Evolutionary conservation across 2,113 vertebrate species (phyloP), one percentile per base, ranked within the genome.

Genomic region (Rhinolophus ferrumequinum): DNA sequence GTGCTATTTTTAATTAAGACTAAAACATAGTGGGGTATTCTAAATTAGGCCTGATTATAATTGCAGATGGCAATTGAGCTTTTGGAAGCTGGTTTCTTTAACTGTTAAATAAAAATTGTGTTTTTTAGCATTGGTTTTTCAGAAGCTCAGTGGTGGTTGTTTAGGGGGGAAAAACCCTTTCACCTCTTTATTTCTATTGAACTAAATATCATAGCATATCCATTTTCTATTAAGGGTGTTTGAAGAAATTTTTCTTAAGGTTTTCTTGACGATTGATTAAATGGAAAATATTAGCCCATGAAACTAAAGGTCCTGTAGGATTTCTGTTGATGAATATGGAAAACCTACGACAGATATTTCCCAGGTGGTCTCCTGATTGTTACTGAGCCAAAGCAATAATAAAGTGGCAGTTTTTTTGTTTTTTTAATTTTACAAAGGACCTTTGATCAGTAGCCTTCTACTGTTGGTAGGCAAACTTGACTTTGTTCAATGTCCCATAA

Each of bases 1-100:
- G 83, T 97, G 98, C 98, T 92, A 96, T 98, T 98, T 99, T 98
- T 99, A 98, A 99, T 99, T 98, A 98, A 98, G 98, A 98, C 97
- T 97, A 97, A 98, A 98, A 98, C 97, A 96, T 98, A 96, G 97
- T 97, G 97, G 97, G 98, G 97, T 98, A 97, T 97, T 98, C 98
- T 97, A 98, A 99, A 98, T 98, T 97, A 97, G 98, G 98, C 98
- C 95, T 98, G 98, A 99, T 98, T 98, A 98, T 98, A 98, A 98
- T 98, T 99, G 98, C 97, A 98, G 97, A 98, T 98, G 97, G 98
- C 98, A 98, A 94, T 98, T 97, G 98, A 95, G 98, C 97, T 98
- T 98, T 97, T 97, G 98, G 97, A 97, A 98, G 98, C 94, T 97
- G 95, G 82, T 98, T 98, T 98, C 97, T 98, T 97, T 98, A 98